Base-by-base conservation (phyloP, 2,888 invertebrate genomes). In the Neocrepidodera transversa region DNA sequence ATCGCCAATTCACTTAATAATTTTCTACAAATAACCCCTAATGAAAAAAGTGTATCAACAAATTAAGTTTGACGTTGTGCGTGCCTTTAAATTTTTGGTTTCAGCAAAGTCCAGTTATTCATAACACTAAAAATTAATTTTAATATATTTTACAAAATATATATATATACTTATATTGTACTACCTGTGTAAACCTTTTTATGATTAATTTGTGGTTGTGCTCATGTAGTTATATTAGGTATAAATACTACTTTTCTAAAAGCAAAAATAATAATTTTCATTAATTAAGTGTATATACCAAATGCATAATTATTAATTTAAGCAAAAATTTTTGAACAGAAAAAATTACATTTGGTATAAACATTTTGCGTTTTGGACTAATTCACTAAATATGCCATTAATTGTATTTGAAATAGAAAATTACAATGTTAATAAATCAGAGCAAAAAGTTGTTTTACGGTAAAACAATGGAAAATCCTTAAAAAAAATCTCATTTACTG, bases 341-440 rank as follows among this genome's bases (percentile, higher is more conserved):
- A 23, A 13, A 35, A 20, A 7, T 8, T 43, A 35, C 48, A 48
- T 20, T 18, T 35, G 35, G 18, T 48, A 35, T 35, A 35, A 48
- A 48, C 35, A n/a, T 18, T 16, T 32, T 30, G 30, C 47, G 11
- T 6, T n/a, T 16, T n/a, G 18, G 30, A 16, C 17, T 13, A 47
- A 47, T 48, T 10, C 14, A 35, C 48, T 48, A 48, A 48, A 18
- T 18, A 28, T 18, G 2, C 13, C 18, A 48, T 11, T 35, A 48
- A 48, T 23, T 35, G 11, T 16, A 48, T 48, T 35, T 18, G n/a
- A 30, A 48, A 20, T 18, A 35, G 17, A 7, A 35, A 18, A 11
- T 14, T 1, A 30, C 13, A n/a, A n/a, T n/a, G n/a, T n/a, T n/a
- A n/a, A n/a, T n/a, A n/a, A n/a, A n/a, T n/a, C n/a, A n/a, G n/a